Percentiles rank a stretch among this genome's conserved stretches.
phyloP scores from a whole-genome alignment of 1,140 invertebrate genomes.

The Drosophila cardini region DNA sequence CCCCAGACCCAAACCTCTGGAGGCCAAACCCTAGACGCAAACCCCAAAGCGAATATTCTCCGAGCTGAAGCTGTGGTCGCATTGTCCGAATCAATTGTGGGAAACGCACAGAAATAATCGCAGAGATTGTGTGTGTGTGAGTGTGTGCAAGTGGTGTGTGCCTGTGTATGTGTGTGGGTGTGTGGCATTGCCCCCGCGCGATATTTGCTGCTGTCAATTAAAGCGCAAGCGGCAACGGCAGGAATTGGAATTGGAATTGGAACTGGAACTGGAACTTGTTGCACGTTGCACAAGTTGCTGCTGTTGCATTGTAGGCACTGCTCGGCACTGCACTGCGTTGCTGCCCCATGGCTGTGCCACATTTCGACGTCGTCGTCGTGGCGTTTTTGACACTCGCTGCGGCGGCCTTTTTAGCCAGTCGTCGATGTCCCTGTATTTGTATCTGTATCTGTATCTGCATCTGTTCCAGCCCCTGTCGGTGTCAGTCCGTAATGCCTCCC shows the following conservation, averaged over 20 bases:
- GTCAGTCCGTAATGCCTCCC: slow-evolving; percentile 9
- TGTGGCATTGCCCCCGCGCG: slow-evolving; percentile 68
- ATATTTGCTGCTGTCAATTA: slow-evolving; percentile 80
- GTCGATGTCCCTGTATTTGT: slow-evolving; percentile 6
- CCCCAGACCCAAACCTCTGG: slow-evolving; percentile 4
- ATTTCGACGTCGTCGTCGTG: slow-evolving; percentile 62
- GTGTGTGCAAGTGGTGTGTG: slow-evolving; percentile 51
- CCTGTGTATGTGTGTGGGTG: slow-evolving; percentile 52
- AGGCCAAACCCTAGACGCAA: background rate
- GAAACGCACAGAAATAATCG: slow-evolving; percentile 75
- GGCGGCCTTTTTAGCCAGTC: slow-evolving; percentile 46
- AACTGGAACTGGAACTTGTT: slow-evolving; percentile 79
- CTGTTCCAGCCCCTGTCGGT: slow-evolving; percentile 12
- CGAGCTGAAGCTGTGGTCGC: slow-evolving; percentile 55
- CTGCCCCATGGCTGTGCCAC: slow-evolving; percentile 60
- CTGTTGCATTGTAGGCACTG: slow-evolving; percentile 46
- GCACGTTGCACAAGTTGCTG: slow-evolving; percentile 38
- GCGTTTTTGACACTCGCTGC: slow-evolving; percentile 52
- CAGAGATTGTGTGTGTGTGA: slow-evolving; percentile 32
- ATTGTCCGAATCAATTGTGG: slow-evolving; percentile 82
- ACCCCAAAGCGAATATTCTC: slow-evolving; percentile 1
- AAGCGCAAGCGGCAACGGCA: slow-evolving; percentile 51
- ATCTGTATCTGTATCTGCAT: slow-evolving; percentile 7
- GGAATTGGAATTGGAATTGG: slow-evolving; percentile 67
- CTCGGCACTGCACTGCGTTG: background rate